phyloP scores from a whole-genome alignment of 1,140 invertebrate genomes.

The Trachymyrmex cornetzi region DNA sequence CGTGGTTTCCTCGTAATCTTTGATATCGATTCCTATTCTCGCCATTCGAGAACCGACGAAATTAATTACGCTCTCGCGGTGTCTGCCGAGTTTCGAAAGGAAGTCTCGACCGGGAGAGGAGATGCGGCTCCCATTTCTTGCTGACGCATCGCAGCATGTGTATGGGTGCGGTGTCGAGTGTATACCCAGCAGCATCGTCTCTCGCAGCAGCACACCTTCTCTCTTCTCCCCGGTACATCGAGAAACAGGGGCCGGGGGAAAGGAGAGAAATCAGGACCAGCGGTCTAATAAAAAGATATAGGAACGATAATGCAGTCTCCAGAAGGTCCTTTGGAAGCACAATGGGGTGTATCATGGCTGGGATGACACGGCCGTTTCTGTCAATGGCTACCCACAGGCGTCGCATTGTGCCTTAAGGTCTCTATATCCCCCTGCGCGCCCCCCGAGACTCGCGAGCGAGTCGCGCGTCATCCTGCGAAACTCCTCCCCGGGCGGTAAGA shows the following conservation, averaged over 20 bases:
- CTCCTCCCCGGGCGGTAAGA: slow-evolving; percentile 29
- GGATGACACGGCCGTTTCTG: slow-evolving; percentile 80
- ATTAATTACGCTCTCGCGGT: slow-evolving; percentile 70
- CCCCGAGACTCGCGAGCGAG: slow-evolving; percentile 39
- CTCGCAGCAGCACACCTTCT: slow-evolving; percentile 22
- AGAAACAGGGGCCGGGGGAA: slow-evolving; percentile 52
- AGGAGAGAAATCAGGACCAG: slow-evolving; percentile 71
- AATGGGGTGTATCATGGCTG: slow-evolving; percentile 81
- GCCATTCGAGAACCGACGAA: slow-evolving; percentile 36
- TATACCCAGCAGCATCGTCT: slow-evolving; percentile 58
- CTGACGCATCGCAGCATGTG: slow-evolving; percentile 69
- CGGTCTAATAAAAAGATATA: slow-evolving; percentile 79
- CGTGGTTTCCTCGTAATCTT: slow-evolving; percentile 17
- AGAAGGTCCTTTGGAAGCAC: slow-evolving; percentile 77
- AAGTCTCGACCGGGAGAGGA: slow-evolving; percentile 28
- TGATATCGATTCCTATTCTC: slow-evolving; percentile 48
- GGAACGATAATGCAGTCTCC: slow-evolving; percentile 77
- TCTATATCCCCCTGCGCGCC: slow-evolving; percentile 68
- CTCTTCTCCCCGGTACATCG: not conserved
- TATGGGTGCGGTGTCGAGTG: slow-evolving; percentile 42
- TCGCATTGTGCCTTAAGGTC: slow-evolving; percentile 74
- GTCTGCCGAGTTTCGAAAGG: slow-evolving; percentile 56
- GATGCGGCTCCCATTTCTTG: slow-evolving; percentile 60
- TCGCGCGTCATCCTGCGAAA: slow-evolving; percentile 53
- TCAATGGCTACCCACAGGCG: slow-evolving; percentile 79